Base-by-base conservation (phyloP, 2,888 invertebrate species). In the Acanthopleura granulata region DNA sequence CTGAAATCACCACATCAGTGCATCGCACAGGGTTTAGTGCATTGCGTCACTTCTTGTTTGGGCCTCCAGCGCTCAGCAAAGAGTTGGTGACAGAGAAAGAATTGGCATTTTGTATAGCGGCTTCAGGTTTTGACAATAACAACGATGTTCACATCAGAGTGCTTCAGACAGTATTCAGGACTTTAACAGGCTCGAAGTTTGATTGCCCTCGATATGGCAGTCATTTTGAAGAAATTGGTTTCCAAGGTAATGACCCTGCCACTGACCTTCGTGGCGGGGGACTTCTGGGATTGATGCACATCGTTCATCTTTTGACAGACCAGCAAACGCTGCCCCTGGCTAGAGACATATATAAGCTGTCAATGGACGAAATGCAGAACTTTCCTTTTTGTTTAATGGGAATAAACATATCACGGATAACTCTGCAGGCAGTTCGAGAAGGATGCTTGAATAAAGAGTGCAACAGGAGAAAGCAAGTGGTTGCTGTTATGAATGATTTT, bases 171-270 rank as follows among this genome's bases (percentile, higher is more conserved):
- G 87, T 92, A 15, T 92, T 91, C 84, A 90, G 89, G 74, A 84
- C 88, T 77, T 81, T 92, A 62, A 92, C 92, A 27, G 91, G 91
- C 4, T 82, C 90, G 12, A 85, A 88, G 72, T 86, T 90, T 75
- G 91, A 91, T 80, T 91, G 91, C 81, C 89, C 91, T 16, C 84
- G 91, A 29, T 91, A 87, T 84, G 93, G 93, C 15, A 83, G 85
- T 69, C 93, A 93, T 82, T 93, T 92, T 92, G 92, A 93, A 82
- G 89, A 89, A 66, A 91, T 93, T 75, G 93, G 93, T 18, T 93
- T 93, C 84, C 93, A 93, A 88, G 91, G 91, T 90, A 76, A 85
- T 72, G 92, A 93, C 84, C 93, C 92, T 72, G 90, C 91, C 15
- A 92, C 92, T 27, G 93, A 93, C 84, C 85, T 93, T 25, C 85